Evolutionary conservation across 2,113 vertebrate genomes (phyloP), one percentile per base, ranked within the genome.

Genomic region (Columbina picui): DNA sequence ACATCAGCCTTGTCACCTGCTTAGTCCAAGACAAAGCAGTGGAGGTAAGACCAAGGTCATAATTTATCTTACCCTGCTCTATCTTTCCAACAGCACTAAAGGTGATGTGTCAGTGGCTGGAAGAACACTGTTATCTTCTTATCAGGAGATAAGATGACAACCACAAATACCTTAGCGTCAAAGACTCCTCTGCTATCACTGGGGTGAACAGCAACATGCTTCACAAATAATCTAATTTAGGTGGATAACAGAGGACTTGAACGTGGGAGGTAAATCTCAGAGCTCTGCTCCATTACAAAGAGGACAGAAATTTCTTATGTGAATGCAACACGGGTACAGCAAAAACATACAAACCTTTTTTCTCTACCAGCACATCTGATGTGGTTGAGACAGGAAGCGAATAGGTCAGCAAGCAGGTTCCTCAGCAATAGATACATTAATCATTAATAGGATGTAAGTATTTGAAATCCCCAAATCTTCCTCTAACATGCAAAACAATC

Each of bases 61-160:
- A 4, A 86, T 94, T 84, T 75, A 78, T 96, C 82, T 93, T 67
- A 9, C 11, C 26, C 76, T 2, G 6, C 50, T 81, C 84, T 59
- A 12, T 53, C 68, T 78, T 61, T 29, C 57, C 59, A 79, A 59
- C 85, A 70, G 63, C 32, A 2, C 74, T 43, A 61, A 47, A 47
- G 85, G 64, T 74, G 30, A 2, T 4, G 52, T 95, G 92, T 68
- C 90, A 92, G 39, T 41, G 77, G 67, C 7, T 61, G 74, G 63
- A 84, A 36, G 95, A 95, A 52, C 67, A 63, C 75, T 61, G 87
- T 89, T 96, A 95, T 88, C 93, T 95, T 94, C 96, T 82, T 81
- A 94, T 94, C 94, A 94, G 64, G 16, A 68, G 89, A 88, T 94
- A 84, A 91, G 80, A 87, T 87, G 83, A 95, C 93, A 96, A 90